phyloP scores from a whole-genome alignment of 2,797 vertebrate species.

The Tangara arthus region DNA sequence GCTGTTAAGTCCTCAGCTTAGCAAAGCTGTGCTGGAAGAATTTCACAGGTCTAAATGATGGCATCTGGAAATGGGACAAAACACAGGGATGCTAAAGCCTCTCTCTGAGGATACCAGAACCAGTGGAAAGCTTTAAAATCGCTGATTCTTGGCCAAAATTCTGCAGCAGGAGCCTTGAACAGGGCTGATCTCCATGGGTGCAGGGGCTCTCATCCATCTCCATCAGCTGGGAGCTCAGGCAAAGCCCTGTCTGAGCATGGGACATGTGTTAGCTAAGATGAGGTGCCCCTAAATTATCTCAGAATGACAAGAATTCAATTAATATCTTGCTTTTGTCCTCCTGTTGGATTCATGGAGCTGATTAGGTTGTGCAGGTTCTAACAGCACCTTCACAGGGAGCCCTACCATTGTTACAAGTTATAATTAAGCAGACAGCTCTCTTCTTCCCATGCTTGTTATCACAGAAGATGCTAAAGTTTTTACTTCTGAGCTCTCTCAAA shows the following conservation, averaged over 20 bases:
- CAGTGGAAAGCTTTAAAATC: not conserved
- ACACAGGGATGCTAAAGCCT: not conserved
- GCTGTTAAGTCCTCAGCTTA: not conserved
- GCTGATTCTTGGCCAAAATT: not conserved
- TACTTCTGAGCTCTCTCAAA: not conserved
- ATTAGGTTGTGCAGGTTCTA: not conserved
- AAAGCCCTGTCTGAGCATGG: not conserved
- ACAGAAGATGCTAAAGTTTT: not conserved
- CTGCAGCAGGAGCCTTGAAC: not conserved
- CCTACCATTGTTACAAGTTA: not conserved
- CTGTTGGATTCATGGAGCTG: not conserved
- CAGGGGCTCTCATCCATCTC: not conserved
- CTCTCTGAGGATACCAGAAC: not conserved
- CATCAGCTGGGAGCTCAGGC: not conserved
- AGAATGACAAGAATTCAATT: not conserved
- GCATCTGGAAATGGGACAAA: not conserved
- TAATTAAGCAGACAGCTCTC: not conserved
- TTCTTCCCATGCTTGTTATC: not conserved
- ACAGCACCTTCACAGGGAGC: not conserved
- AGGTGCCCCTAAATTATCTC: not conserved
- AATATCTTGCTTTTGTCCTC: not conserved
- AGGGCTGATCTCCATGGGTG: not conserved
- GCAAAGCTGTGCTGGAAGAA: not conserved
- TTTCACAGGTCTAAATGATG: not conserved
- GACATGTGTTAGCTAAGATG: fast-evolving